Evolutionary conservation across 1,140 invertebrate species (phyloP).

Genomic region (Teleopsis dalmanni): DNA sequence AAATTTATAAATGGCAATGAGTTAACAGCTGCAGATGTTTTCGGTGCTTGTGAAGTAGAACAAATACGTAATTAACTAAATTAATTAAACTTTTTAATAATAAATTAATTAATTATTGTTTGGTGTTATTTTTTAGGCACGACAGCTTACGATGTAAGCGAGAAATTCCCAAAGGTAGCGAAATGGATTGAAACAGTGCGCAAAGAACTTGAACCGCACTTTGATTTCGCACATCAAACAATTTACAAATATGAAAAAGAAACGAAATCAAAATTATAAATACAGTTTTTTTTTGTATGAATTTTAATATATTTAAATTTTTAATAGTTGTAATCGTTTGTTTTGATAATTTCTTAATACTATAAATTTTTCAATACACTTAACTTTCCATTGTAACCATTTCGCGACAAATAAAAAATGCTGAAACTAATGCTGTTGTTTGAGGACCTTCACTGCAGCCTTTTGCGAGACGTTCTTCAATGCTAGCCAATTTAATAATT

Average conservation of each 20-base stretch:
- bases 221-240: conserved; percentile 54
- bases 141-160: conserved; percentile 52
- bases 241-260: conserved; percentile 28
- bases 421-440: conserved; percentile 70
- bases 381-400: conserved; percentile 43
- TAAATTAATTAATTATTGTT: too few species aligned
- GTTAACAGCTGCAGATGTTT: conserved; percentile 65
- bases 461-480: conserved; percentile 68
- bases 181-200: conserved; percentile 59
- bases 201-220: conserved; percentile 52
- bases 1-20: conserved; percentile 61
- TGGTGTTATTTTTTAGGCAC: conserved; percentile 40
- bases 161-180: conserved; percentile 51
- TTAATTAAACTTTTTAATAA: too few species aligned
- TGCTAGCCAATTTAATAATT: conserved; percentile 71
- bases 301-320: not conserved
- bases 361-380: not conserved
- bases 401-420: conserved; percentile 65
- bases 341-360: not conserved
- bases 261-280: conserved; percentile 27
- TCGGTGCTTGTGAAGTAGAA: conserved; percentile 72
- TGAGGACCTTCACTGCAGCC: conserved; percentile 80
- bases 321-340: not conserved
- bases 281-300: not conserved
- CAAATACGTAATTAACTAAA: conserved; percentile 69